Conservation (phyloP, 2,113 vertebrate species). For the Myiagra hebetior region DNA sequence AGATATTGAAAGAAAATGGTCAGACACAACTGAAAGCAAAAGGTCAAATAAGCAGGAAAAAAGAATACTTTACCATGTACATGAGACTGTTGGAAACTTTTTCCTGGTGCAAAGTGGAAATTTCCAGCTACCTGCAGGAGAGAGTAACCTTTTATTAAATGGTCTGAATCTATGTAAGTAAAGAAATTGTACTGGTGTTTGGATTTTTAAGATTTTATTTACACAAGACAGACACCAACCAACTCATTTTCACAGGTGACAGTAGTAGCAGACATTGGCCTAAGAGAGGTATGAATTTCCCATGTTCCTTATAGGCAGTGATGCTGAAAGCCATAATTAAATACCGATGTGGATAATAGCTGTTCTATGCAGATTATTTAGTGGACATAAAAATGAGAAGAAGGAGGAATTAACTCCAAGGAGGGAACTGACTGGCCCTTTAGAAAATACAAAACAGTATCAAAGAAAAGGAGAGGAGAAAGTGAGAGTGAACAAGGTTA, state of each 20-base stretch:
- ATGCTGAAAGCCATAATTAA: not conserved
- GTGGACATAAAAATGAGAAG: not conserved
- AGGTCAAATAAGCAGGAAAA: not conserved
- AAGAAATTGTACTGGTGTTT: not conserved
- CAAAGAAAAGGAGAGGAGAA: not conserved
- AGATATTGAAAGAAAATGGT: not conserved
- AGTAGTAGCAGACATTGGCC: not conserved
- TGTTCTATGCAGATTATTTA: not conserved
- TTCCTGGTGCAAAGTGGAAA: conserved; percentile 98
- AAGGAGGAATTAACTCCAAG: not conserved
- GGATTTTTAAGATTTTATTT: not conserved
- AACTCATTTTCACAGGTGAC: not conserved
- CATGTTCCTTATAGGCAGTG: not conserved
- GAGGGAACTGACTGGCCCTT: not conserved
- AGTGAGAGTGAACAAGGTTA: not conserved
- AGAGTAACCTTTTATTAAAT: conserved; percentile 7
- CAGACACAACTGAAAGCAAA: not conserved
- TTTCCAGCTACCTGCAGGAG: conserved; percentile 91
- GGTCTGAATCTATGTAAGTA: not conserved
- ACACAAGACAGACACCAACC: not conserved
- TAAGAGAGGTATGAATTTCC: not conserved
- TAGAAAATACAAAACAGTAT: not conserved
- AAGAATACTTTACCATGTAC: conserved; percentile 86
- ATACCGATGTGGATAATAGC: not conserved
- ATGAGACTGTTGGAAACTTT: conserved; percentile 98